Evolutionary conservation across 2,797 vertebrate species (phyloP).

Genomic region (Lagocephalus sceleratus): DNA sequence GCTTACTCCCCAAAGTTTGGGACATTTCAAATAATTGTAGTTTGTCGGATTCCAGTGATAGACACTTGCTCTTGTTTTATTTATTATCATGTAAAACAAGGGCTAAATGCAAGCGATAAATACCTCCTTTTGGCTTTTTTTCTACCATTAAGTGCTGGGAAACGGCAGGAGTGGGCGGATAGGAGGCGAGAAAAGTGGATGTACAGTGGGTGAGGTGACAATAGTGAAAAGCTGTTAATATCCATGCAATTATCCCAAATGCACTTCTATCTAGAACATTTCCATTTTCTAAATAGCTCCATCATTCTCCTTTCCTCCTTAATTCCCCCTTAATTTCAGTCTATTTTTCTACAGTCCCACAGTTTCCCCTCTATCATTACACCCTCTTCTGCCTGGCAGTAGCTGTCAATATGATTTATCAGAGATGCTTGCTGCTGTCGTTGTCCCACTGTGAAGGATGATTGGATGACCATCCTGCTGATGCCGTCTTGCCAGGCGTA

Average conservation of each 20-base stretch:
- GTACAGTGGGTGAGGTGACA: conserved; percentile 21
- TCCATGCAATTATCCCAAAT: conserved; percentile 42
- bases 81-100: conserved; percentile 37
- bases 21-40: conserved; percentile 27
- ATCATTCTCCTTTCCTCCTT: conserved; percentile 19
- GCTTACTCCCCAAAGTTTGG: conserved; percentile 36
- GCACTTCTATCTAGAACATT: conserved; percentile 20
- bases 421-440: conserved; percentile 49
- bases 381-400: conserved; percentile 32
- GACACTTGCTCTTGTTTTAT: conserved; percentile 29
- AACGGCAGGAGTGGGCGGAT: conserved; percentile 50
- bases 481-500: conserved; percentile 1
- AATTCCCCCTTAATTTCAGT: conserved; percentile 39
- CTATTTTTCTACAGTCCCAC: conserved; percentile 43
- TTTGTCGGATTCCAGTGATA: conserved; percentile 23
- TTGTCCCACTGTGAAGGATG: conserved; percentile 57
- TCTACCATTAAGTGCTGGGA: conserved; percentile 34
- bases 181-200: conserved; percentile 36
- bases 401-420: conserved; percentile 63
- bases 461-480: conserved; percentile 58
- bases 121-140: conserved; percentile 29
- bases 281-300: conserved; percentile 17
- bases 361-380: conserved; percentile 45
- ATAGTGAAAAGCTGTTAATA: conserved; percentile 21
- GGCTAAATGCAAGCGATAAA: conserved; percentile 50